Evolutionary conservation across 2,888 invertebrate species (phyloP).

Genomic region (Sesia apiformis): DNA sequence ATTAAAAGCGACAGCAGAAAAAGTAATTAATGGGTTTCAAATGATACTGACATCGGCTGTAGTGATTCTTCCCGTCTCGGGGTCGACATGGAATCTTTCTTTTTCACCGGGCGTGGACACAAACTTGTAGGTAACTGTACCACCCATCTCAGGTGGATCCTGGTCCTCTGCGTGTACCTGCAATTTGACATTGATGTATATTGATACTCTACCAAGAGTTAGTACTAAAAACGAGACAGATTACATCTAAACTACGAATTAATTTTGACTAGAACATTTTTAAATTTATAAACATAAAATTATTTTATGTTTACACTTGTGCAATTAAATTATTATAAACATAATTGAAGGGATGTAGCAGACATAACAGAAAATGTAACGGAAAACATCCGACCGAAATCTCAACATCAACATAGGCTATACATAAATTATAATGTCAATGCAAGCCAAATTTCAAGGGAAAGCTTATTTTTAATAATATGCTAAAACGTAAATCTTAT

Average conservation of each 20-base stretch:
- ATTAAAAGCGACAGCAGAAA: too few species aligned
- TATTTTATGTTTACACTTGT: too few species aligned
- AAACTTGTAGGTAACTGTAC: slow-evolving; percentile 88
- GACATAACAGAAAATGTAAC: too few species aligned
- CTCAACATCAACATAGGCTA: too few species aligned
- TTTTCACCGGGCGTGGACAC: slow-evolving; percentile 83
- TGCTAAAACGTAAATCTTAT: too few species aligned
- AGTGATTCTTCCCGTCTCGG: slow-evolving; percentile 82
- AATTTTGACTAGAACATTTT: background rate
- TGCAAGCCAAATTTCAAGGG: too few species aligned
- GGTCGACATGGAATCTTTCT: slow-evolving; percentile 86
- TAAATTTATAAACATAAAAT: background rate
- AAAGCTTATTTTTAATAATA: too few species aligned
- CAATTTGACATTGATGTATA: slow-evolving; percentile 1
- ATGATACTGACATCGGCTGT: slow-evolving; percentile 77
- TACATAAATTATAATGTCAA: too few species aligned
- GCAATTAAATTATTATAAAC: too few species aligned
- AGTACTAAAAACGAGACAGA: background rate
- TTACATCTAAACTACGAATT: background rate
- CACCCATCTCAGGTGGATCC: slow-evolving; percentile 84
- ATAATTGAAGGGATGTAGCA: too few species aligned
- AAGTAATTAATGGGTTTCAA: background rate
- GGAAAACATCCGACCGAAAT: too few species aligned
- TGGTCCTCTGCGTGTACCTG: slow-evolving; percentile 82
- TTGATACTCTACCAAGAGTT: background rate